phyloP scores from a whole-genome alignment of 1,140 invertebrate genomes.

The Antheraea pernyi region DNA sequence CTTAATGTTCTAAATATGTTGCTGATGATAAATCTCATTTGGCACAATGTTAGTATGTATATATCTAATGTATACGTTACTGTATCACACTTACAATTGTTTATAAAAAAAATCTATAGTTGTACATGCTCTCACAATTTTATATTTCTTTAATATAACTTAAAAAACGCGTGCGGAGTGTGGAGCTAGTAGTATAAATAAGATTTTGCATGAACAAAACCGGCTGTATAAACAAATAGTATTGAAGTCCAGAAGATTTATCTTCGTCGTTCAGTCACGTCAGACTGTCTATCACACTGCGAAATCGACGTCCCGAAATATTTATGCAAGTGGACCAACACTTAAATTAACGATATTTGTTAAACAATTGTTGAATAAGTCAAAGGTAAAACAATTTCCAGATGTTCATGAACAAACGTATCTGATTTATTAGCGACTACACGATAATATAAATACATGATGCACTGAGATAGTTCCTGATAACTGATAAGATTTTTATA shows the following conservation, averaged over 20 bases:
- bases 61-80: too few species aligned
- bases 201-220: not conserved
- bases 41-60: too few species aligned
- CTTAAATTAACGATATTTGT: not conserved
- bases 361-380: not conserved
- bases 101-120: too few species aligned
- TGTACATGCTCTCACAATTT: too few species aligned
- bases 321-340: not conserved
- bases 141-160: too few species aligned
- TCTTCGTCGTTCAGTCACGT: not conserved
- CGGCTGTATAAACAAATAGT: not conserved
- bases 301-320: constrained; percentile 4
- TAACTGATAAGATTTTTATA: not conserved
- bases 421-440: not conserved
- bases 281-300: not conserved
- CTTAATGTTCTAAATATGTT: too few species aligned
- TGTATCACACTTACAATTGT: too few species aligned
- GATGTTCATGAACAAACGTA: not conserved
- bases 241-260: not conserved
- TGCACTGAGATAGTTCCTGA: not conserved
- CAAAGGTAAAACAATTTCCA: not conserved
- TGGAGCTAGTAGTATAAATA: too few species aligned
- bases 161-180: too few species aligned
- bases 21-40: too few species aligned
- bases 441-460: not conserved